Percentiles rank a stretch among this genome's conserved stretches.
Evolutionary conservation across 2,888 invertebrate genomes (phyloP).

Genomic region (Ormyrus rosae): DNA sequence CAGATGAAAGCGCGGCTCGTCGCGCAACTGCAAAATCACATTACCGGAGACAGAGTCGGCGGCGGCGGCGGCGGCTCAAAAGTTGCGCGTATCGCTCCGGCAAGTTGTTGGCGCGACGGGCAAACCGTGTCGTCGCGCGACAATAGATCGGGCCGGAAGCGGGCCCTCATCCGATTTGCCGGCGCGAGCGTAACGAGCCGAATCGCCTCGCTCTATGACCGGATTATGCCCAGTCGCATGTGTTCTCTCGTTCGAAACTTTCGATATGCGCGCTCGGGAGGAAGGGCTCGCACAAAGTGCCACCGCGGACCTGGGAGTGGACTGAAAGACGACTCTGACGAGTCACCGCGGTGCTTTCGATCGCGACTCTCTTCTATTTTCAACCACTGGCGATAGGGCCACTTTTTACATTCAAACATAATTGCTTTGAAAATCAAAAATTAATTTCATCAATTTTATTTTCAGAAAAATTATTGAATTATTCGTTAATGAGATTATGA

Average conservation of each 20-base stretch:
- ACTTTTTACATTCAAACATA: too few species aligned
- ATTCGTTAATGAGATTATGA: too few species aligned
- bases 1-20: neutral
- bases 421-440: too few species aligned
- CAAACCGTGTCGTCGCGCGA: neutral
- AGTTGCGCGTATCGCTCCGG: neutral
- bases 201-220: constrained; percentile 15
- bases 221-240: neutral
- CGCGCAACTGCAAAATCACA: neutral
- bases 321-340: too few species aligned
- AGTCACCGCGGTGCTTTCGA: too few species aligned
- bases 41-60: neutral
- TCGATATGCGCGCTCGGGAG: neutral
- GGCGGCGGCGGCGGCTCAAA: neutral
- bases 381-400: too few species aligned
- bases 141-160: constrained; percentile 30
- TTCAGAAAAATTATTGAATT: too few species aligned
- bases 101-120: neutral
- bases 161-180: constrained; percentile 29
- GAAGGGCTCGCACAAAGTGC: neutral
- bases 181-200: constrained; percentile 47
- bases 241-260: neutral
- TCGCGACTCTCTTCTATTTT: too few species aligned
- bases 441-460: too few species aligned
- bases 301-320: too few species aligned